Evolutionary conservation across 2,797 vertebrate species (phyloP).

Genomic region (Cossypha niveicapilla): DNA sequence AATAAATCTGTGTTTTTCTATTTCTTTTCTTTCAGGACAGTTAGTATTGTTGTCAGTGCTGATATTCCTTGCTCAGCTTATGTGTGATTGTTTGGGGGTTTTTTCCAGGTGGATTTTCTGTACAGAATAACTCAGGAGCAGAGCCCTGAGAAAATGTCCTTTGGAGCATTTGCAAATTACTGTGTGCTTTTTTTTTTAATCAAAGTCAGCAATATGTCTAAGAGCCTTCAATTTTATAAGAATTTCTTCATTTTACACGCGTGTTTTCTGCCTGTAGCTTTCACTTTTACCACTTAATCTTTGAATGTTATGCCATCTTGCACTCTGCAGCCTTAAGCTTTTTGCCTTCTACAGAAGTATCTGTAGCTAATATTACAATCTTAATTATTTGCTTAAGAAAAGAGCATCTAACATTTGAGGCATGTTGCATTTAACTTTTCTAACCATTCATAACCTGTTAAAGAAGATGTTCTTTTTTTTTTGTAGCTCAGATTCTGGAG

Average conservation of each 20-base stretch:
- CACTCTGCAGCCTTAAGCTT: not conserved
- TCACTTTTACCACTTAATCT: not conserved
- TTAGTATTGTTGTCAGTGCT: not conserved
- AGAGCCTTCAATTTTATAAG: not conserved
- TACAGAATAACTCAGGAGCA: not conserved
- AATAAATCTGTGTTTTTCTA: not conserved
- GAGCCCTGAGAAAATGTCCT: not conserved
- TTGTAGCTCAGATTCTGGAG: constrained; percentile 85
- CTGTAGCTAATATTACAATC: not conserved
- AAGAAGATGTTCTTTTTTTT: constrained; percentile 77
- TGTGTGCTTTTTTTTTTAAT: not conserved
- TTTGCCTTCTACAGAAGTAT: constrained; percentile 16
- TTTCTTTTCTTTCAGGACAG: not conserved
- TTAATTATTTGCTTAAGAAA: constrained; percentile 29
- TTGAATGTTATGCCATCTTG: constrained; percentile 7
- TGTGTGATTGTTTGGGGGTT: not conserved
- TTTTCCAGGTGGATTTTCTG: not conserved
- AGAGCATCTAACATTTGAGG: constrained; percentile 27
- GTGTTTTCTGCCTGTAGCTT: not conserved
- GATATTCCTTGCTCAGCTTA: not conserved
- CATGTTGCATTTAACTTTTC: constrained; percentile 70
- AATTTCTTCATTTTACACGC: not conserved
- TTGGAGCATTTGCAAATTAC: not conserved
- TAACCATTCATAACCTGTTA: constrained; percentile 69
- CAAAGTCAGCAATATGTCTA: not conserved